These are phyloP conservation scores for Epirrita christyi DNA, from an alignment of 2,888 invertebrate genomes.

Conservation along the genomic window DNA sequence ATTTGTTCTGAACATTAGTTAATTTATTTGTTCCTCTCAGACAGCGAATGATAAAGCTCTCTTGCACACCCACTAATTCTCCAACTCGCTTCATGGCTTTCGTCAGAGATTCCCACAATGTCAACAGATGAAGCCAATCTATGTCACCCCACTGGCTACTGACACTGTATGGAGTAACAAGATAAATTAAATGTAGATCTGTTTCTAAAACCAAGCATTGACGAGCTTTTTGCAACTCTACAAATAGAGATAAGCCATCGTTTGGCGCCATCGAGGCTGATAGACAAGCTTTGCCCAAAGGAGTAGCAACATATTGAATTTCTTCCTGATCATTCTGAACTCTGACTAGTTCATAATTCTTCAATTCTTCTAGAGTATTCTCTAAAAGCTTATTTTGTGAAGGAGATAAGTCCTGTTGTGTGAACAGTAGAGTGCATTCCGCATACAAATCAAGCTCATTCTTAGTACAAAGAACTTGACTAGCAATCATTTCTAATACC, in stretches of 20 bases:
- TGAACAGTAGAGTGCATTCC: constrained; percentile 89
- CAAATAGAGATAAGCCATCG: constrained; percentile 94
- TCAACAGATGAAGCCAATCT: constrained; percentile 92
- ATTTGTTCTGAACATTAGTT: constrained; percentile 79
- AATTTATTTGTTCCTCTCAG: constrained; percentile 87
- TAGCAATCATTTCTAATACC: constrained; percentile 93
- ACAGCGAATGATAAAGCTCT: constrained; percentile 92
- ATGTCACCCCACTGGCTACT: constrained; percentile 91
- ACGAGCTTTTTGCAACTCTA: constrained; percentile 95
- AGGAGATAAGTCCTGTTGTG: constrained; percentile 53
- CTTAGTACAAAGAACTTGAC: constrained; percentile 90
- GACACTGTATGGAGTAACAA: constrained; percentile 97
- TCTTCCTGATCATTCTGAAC: constrained; percentile 80
- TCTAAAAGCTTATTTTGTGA: constrained; percentile 61
- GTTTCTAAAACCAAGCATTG: constrained; percentile 96
- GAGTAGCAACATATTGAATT: constrained; percentile 89
- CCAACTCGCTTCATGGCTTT: constrained; percentile 94
- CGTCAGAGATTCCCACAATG: constrained; percentile 92
- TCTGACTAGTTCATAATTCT: constrained; percentile 93
- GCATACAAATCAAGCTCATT: constrained; percentile 91
- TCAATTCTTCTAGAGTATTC: constrained; percentile 88
- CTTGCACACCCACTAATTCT: constrained; percentile 94
- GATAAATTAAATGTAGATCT: constrained; percentile 97
- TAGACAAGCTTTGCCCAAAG: constrained; percentile 96
- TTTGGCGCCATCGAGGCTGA: constrained; percentile 97